Evolutionary conservation across 2,888 invertebrate genomes (phyloP).

Genomic region (Lepidocyrtoides sp.): DNA sequence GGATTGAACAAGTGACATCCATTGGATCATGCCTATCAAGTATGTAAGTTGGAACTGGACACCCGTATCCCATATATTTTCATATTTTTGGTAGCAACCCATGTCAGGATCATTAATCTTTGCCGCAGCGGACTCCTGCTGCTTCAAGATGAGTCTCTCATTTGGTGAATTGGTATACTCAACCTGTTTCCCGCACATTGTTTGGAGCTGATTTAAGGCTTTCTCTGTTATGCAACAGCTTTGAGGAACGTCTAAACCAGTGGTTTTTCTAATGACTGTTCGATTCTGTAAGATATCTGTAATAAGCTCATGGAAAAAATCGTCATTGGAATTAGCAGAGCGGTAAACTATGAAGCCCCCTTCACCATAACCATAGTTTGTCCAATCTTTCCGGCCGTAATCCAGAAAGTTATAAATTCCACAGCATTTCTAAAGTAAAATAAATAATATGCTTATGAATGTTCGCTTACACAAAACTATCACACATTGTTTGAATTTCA

Average conservation of each 20-base stretch:
- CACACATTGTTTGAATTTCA: too few species aligned
- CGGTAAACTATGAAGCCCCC: constrained; percentile 57
- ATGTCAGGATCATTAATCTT: constrained; percentile 60
- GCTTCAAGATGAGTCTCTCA: background rate
- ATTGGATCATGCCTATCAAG: constrained; percentile 42
- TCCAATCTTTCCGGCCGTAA: constrained; percentile 54
- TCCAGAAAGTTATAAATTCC: constrained; percentile 65
- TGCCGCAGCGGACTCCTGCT: constrained; percentile 29
- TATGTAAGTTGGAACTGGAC: constrained; percentile 53
- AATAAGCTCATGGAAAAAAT: constrained; percentile 66
- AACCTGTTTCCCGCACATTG: constrained; percentile 45
- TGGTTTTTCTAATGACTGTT: constrained; percentile 55
- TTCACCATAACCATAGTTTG: constrained; percentile 30
- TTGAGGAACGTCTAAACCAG: constrained; percentile 61
- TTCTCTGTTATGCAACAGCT: constrained; percentile 42
- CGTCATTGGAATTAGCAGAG: constrained; percentile 59
- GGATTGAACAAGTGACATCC: constrained; percentile 37
- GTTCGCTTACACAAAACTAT: background rate
- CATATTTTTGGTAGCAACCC: constrained; percentile 69
- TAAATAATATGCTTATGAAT: background rate
- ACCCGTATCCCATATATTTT: constrained; percentile 38
- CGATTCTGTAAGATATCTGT: constrained; percentile 41
- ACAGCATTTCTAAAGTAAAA: constrained; percentile 56
- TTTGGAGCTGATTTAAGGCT: background rate
- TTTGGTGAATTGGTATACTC: constrained; percentile 52